Evolutionary conservation across 2,113 vertebrate genomes (phyloP).

Genomic region (Bubalus kerabau): DNA sequence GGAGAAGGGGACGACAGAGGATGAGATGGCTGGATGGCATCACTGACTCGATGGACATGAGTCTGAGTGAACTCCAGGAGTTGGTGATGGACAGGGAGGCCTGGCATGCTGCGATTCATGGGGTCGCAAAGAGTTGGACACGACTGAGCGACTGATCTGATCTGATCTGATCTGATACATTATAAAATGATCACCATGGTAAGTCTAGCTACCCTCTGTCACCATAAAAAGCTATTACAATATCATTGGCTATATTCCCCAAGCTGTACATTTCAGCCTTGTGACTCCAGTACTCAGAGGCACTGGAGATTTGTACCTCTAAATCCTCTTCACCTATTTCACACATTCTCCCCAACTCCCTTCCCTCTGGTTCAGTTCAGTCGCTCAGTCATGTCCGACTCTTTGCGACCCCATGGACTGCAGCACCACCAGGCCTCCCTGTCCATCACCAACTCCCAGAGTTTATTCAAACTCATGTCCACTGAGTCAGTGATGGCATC

Average conservation of each 20-base stretch:
- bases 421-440: background rate
- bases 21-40: no score
- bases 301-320: background rate
- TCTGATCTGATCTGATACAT: no score
- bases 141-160: no score
- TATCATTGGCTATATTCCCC: background rate
- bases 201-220: background rate
- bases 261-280: background rate
- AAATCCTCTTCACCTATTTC: background rate
- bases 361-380: background rate
- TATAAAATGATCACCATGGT: background rate
- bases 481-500: background rate
- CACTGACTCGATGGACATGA: no score
- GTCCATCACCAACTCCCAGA: background rate
- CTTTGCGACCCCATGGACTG: background rate
- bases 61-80: no score
- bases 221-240: background rate
- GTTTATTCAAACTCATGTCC: background rate
- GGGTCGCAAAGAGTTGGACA: no score
- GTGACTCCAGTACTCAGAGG: background rate
- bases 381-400: fast-evolving
- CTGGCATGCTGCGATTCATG: no score
- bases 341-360: background rate
- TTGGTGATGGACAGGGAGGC: no score
- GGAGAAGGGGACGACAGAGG: no score